phyloP scores from a whole-genome alignment of 1,140 invertebrate species.

The Papilio aristodemus region DNA sequence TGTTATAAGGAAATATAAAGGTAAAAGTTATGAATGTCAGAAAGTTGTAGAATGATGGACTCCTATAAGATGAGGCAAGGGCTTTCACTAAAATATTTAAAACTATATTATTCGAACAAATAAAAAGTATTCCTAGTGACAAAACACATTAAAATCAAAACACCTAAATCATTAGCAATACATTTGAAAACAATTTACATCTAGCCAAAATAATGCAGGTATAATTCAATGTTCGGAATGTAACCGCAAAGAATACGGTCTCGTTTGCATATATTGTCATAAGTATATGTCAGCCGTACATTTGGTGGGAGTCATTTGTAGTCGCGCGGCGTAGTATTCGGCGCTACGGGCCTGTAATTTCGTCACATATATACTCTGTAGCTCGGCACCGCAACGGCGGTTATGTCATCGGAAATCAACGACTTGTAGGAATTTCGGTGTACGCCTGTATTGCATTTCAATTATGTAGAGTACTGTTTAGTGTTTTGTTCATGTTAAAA shows the following conservation, averaged over 20 bases:
- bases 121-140: no score
- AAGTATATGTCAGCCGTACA: constrained; percentile 10
- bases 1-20: background rate
- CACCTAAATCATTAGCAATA: background rate
- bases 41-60: background rate
- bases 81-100: no score
- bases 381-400: constrained; percentile 15
- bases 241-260: constrained; percentile 22
- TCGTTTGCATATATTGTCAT: constrained; percentile 26
- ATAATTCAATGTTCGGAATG: constrained; percentile 22
- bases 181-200: background rate
- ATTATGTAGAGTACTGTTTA: constrained; percentile 3
- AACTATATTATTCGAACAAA: no score
- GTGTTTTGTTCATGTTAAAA: background rate
- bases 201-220: background rate
- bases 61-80: no score
- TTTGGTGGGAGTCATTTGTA: constrained; percentile 25
- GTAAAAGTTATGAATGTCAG: background rate
- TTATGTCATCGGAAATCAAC: constrained; percentile 33
- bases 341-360: constrained; percentile 27
- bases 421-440: constrained; percentile 32
- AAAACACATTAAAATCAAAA: background rate
- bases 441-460: background rate
- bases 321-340: constrained; percentile 27
- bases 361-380: constrained; percentile 19